These are phyloP conservation scores for Champsocephalus gunnari DNA, from an alignment of 2,797 vertebrate species.

Conservation along the genomic window DNA sequence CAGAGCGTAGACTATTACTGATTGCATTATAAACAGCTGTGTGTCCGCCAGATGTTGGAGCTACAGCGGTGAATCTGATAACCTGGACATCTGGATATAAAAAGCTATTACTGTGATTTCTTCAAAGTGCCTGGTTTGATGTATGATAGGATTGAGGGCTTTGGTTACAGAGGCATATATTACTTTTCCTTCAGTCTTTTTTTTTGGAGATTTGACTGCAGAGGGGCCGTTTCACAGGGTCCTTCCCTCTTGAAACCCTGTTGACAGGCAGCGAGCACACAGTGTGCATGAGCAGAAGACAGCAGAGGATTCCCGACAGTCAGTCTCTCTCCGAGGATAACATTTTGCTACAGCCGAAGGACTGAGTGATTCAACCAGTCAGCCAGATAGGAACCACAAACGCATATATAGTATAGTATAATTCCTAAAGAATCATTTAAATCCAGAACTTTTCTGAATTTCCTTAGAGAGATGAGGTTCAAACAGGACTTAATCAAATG, in stretches of 20 bases:
- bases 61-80: background rate
- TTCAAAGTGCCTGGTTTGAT: slow-evolving; percentile 14
- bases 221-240: slow-evolving; percentile 38
- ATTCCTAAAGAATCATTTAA: background rate
- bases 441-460: background rate
- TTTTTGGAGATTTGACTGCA: slow-evolving; percentile 27
- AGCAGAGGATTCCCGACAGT: slow-evolving; percentile 68
- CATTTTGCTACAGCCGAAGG: slow-evolving; percentile 64
- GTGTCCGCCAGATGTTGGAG: slow-evolving; percentile 19
- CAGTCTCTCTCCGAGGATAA: slow-evolving; percentile 56
- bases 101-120: slow-evolving; percentile 21
- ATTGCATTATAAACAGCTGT: background rate
- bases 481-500: background rate
- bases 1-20: background rate
- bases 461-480: background rate
- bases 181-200: slow-evolving; percentile 20
- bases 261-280: slow-evolving; percentile 57
- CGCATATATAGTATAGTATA: slow-evolving; percentile 10
- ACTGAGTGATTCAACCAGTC: slow-evolving; percentile 61
- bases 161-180: slow-evolving; percentile 8
- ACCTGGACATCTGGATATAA: slow-evolving; percentile 2
- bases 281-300: slow-evolving; percentile 52
- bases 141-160: slow-evolving; percentile 6
- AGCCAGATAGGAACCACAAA: slow-evolving; percentile 58
- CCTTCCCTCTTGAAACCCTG: slow-evolving; percentile 45